Conservation (phyloP, 2,888 invertebrate species). For the Patella caerulea region DNA sequence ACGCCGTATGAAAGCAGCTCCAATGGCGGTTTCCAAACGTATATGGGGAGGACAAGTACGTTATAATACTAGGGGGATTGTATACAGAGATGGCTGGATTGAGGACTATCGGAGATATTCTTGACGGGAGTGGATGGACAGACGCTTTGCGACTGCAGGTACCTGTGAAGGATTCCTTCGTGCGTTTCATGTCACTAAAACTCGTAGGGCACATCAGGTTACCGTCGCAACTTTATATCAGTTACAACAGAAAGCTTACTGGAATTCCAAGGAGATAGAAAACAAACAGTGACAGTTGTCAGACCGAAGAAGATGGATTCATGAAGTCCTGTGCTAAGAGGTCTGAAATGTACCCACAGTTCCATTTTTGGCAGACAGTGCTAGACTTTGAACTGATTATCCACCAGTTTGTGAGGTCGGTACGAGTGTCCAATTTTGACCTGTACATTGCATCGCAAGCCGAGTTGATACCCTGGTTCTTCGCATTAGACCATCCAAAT, state of each 20-base stretch:
- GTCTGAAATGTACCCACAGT: too few species aligned
- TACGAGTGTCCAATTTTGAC: too few species aligned
- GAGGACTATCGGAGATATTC: not conserved
- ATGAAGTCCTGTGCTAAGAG: too few species aligned
- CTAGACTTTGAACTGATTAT: too few species aligned
- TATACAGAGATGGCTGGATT: not conserved
- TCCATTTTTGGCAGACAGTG: too few species aligned
- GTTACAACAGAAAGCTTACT: too few species aligned
- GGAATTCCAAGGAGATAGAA: too few species aligned
- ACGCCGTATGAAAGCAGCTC: not conserved
- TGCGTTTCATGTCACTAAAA: constrained; percentile 14
- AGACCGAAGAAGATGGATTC: too few species aligned
- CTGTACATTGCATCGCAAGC: too few species aligned
- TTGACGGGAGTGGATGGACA: not conserved
- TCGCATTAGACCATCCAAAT: not conserved
- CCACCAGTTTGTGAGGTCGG: too few species aligned
- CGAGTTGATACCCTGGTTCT: too few species aligned
- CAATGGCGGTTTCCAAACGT: not conserved
- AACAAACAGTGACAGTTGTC: too few species aligned
- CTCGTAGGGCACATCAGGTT: constrained; percentile 34
- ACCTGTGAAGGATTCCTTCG: constrained; percentile 27
- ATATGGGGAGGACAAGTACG: not conserved
- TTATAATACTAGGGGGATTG: not conserved
- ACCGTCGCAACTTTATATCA: constrained; percentile 21
- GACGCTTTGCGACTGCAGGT: constrained; percentile 35